A percentile compares a stretch with the other conserved stretches of the same genome.
phyloP scores from a whole-genome alignment of 2,888 invertebrate species.

The Acleris literana region DNA sequence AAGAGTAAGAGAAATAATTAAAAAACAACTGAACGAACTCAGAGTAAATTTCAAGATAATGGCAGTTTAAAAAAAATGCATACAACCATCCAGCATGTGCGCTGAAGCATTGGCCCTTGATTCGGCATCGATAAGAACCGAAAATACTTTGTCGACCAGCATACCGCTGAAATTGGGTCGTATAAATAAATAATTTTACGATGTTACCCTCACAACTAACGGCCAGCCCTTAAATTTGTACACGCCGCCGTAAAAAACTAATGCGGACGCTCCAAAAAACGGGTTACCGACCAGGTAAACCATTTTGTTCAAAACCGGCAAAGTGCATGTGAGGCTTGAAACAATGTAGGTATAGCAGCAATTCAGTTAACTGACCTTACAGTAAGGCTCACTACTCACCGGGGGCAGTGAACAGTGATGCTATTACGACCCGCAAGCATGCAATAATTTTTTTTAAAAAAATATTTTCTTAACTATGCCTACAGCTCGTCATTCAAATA shows the following conservation, averaged over 20 bases:
- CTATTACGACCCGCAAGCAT: too few relatives aligned
- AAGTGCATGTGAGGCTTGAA: too few relatives aligned
- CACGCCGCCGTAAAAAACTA: slow-evolving; percentile 56
- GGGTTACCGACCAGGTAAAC: not conserved
- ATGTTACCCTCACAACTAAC: slow-evolving; percentile 70
- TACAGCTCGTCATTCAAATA: too few relatives aligned
- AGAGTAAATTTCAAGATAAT: not conserved
- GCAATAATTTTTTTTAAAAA: too few relatives aligned
- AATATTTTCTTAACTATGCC: too few relatives aligned
- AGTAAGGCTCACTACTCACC: too few relatives aligned
- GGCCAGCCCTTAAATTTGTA: slow-evolving; percentile 65
- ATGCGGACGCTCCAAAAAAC: slow-evolving; percentile 45
- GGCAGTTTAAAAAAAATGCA: slow-evolving; percentile 41
- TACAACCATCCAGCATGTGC: slow-evolving; percentile 62
- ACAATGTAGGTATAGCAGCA: too few relatives aligned
- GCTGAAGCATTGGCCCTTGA: slow-evolving; percentile 77
- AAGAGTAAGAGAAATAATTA: not conserved
- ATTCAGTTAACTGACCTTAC: too few relatives aligned
- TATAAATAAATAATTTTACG: slow-evolving; percentile 79
- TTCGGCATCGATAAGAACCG: slow-evolving; percentile 76
- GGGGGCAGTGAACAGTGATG: too few relatives aligned
- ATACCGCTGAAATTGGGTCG: slow-evolving; percentile 76
- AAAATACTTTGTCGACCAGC: slow-evolving; percentile 78
- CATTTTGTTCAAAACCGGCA: too few relatives aligned
- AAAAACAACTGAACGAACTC: slow-evolving; percentile 10